Evolutionary conservation across 2,113 vertebrate genomes (phyloP).

Genomic region (Trematocara stigmaticum): DNA sequence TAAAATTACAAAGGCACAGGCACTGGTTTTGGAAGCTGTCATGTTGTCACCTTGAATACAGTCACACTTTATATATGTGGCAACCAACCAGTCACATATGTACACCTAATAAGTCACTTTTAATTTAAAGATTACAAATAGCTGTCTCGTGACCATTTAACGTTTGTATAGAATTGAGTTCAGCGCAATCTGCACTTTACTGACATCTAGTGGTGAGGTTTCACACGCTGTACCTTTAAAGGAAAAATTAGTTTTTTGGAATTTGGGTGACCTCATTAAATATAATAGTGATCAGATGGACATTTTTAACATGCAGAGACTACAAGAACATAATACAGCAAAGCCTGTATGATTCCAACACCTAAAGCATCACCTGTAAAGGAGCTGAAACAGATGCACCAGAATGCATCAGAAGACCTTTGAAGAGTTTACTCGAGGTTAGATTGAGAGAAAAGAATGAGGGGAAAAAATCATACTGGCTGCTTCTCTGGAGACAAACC

Average conservation of each 20-base stretch:
- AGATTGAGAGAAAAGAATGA: not conserved
- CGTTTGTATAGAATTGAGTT: not conserved
- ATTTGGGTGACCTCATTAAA: not conserved
- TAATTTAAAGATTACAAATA: not conserved
- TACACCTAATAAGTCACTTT: not conserved
- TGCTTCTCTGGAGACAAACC: not conserved
- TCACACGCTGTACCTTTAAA: not conserved
- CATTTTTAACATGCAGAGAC: not conserved
- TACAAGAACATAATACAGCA: not conserved
- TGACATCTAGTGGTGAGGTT: not conserved
- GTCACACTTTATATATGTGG: not conserved
- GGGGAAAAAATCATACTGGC: not conserved
- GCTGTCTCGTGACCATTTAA: not conserved
- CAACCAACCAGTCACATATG: not conserved
- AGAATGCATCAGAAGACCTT: not conserved
- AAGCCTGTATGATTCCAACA: not conserved
- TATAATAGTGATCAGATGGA: not conserved
- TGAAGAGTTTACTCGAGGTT: not conserved
- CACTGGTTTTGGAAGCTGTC: not conserved
- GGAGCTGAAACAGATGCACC: not conserved
- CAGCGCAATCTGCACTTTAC: accelerated
- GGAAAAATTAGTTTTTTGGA: accelerated
- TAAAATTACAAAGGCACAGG: not conserved
- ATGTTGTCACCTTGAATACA: not conserved
- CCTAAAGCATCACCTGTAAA: not conserved